Evolutionary conservation across 2,888 invertebrate genomes (phyloP).

Genomic region (Minunthozetes semirufus): DNA sequence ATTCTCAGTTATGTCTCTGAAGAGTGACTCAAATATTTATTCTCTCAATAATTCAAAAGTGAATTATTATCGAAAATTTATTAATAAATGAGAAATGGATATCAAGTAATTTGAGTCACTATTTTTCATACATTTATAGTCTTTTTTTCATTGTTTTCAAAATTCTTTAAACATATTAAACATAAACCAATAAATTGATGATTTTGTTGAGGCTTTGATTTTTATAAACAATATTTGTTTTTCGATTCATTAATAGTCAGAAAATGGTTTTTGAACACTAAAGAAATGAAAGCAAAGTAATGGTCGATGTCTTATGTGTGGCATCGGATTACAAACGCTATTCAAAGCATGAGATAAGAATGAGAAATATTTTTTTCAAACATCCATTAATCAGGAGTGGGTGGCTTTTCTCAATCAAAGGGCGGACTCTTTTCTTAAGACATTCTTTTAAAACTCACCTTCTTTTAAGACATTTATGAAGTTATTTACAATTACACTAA

Average conservation of each 20-base stretch:
- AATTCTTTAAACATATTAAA: too few relatives aligned
- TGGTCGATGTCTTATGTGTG: background rate
- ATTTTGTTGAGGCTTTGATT: background rate
- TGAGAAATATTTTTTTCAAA: background rate
- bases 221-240: slow-evolving; percentile 4
- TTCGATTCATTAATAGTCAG: background rate
- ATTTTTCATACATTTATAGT: too few relatives aligned
- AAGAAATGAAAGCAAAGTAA: background rate
- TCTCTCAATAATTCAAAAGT: background rate
- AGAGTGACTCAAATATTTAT: background rate
- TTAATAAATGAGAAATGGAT: background rate
- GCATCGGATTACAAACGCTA: slow-evolving; percentile 24
- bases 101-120: background rate
- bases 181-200: background rate
- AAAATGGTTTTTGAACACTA: background rate
- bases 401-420: background rate
- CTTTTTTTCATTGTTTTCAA: too few relatives aligned
- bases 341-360: slow-evolving; percentile 23
- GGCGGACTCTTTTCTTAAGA: slow-evolving; percentile 14
- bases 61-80: background rate
- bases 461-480: background rate
- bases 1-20: background rate
- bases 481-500: background rate
- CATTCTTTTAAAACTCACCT: background rate
- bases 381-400: slow-evolving; percentile 18